Base-by-base conservation (phyloP, 1,140 invertebrate genomes). In the Chironomus tepperi region DNA sequence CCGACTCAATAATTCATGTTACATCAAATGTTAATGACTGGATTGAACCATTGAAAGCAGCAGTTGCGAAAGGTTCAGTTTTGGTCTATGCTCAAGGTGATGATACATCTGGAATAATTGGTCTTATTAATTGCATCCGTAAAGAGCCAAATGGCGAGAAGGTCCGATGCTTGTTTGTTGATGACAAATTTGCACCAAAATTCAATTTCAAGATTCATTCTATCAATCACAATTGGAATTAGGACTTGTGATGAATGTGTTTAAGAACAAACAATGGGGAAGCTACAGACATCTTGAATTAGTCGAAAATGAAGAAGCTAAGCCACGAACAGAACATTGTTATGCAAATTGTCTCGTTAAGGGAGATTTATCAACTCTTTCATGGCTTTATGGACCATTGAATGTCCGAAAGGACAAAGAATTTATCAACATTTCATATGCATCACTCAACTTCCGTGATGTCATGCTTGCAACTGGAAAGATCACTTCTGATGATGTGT, bases 281-380 rank as follows among this genome's bases (percentile, higher is more conserved):
- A 86, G 84, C 75, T 84, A 87, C 76, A 86, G 89, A 77, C 79
- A 86, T 75, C 75, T 82, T 1, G 74, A 78, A 2, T 67, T 80
- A 34, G 24, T 34, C 24, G 24, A 34, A 12, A 89, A 89, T 81
- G 84, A 87, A 2, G 43, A 84, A n/a, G 85, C 76, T 34, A 77
- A 77, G 75, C 24, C 77, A 2, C 75, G 78, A 72, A 9, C 73
- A 7, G 79, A 85, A 74, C 91, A 97, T 83, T 90, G 89, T 0
- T 95, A 88, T 80, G 88, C 91, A 0, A 94, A 96, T 82, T 88
- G 91, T 0, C 76, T 87, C 1, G 89, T 90, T 6, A 87, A 90
- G 77, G 94, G 95, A 73, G 96, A 98, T 81, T 83, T 98, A 19
- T 91, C 90, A 0, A 91, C 91, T 43, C 80, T 98, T 0, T 87